Conservation (phyloP, 2,888 invertebrate species). For the Polydrusus pterygomalis region DNA sequence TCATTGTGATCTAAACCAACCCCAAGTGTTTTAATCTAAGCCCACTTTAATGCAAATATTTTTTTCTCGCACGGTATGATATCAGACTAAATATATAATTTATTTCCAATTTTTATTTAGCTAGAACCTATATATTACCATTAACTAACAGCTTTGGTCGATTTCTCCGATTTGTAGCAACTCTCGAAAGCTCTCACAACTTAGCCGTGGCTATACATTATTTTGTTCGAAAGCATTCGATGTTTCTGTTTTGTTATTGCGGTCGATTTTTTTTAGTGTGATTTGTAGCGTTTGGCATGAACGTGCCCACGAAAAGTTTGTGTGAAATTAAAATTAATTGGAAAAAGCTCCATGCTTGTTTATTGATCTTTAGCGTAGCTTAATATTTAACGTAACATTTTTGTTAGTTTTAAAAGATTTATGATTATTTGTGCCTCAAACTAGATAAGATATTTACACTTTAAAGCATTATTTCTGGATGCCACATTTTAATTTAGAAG, state of each 20-base stretch:
- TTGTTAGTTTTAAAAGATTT: neutral
- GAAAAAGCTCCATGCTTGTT: neutral
- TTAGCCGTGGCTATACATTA: slow-evolving; percentile 1
- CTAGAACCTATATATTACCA: neutral
- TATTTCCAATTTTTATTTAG: too few species aligned
- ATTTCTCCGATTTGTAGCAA: slow-evolving; percentile 6
- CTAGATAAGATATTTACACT: neutral
- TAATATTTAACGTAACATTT: neutral
- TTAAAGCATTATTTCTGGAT: too few species aligned
- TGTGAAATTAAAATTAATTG: slow-evolving; percentile 23
- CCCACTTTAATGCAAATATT: too few species aligned
- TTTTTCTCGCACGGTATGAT: too few species aligned
- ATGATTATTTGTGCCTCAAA: neutral
- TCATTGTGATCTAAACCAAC: too few species aligned
- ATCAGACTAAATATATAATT: too few species aligned
- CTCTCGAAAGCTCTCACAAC: slow-evolving; percentile 4
- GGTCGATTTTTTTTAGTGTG: slow-evolving; percentile 22
- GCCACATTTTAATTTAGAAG: too few species aligned
- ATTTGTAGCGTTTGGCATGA: slow-evolving; percentile 18
- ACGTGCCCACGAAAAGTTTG: neutral
- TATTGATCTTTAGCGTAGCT: neutral
- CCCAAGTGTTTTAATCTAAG: too few species aligned
- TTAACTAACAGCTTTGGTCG: neutral
- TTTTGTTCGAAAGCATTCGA: slow-evolving; percentile 16
- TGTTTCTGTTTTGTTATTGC: slow-evolving; percentile 15